These are phyloP conservation scores for Hoplias malabaricus DNA, from an alignment of 2,113 vertebrate species.

Conservation along the genomic window DNA sequence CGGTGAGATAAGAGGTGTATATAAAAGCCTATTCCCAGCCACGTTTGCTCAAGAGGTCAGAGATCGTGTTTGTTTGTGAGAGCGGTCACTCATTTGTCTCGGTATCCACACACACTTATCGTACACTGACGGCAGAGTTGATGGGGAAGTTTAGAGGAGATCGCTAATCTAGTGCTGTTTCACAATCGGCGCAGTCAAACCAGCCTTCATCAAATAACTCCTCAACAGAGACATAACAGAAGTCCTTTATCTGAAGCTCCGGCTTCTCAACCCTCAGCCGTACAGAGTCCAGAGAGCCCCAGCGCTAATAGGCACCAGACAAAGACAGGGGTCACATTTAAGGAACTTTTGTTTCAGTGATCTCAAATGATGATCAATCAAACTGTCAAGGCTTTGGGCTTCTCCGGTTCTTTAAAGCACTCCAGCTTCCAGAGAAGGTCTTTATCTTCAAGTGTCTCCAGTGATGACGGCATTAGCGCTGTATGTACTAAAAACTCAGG, in stretches of 20 bases:
- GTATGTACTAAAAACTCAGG: constrained; percentile 23
- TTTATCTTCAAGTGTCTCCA: constrained; percentile 22
- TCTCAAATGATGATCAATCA: constrained; percentile 36
- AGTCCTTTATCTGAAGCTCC: background rate
- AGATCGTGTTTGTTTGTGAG: constrained; percentile 49
- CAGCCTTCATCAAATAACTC: constrained; percentile 20
- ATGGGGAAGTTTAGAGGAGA: constrained; percentile 9
- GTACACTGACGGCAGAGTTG: background rate
- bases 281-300: background rate
- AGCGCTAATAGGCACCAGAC: constrained; percentile 7
- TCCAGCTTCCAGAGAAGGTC: background rate
- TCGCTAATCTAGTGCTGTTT: constrained; percentile 34
- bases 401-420: background rate
- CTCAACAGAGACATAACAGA: background rate
- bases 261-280: background rate
- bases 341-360: constrained; percentile 22
- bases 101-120: background rate
- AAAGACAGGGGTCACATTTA: background rate
- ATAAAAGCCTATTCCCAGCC: constrained; percentile 30
- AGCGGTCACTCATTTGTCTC: constrained; percentile 36
- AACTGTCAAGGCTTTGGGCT: constrained; percentile 4
- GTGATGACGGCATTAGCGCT: constrained; percentile 2
- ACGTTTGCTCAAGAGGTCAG: constrained; percentile 47
- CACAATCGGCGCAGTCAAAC: constrained; percentile 13
- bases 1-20: constrained; percentile 34